A percentile compares a stretch with the other conserved stretches of the same genome.
Evolutionary conservation across 2,113 vertebrate genomes (phyloP).

Genomic region (Crotalus tigris): DNA sequence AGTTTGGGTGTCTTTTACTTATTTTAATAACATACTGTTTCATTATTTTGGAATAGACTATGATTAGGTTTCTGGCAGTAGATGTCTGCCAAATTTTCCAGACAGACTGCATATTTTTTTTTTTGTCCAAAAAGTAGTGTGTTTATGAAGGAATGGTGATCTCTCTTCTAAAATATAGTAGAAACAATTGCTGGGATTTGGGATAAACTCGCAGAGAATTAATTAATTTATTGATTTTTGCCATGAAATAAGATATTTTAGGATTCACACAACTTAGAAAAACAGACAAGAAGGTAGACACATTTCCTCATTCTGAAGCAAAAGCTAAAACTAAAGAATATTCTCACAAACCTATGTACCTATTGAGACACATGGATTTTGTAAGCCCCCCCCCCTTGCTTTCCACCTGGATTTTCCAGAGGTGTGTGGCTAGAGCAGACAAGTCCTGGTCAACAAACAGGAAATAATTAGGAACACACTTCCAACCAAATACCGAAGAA

Average conservation of each 20-base stretch:
- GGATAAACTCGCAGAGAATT: neutral
- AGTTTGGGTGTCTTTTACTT: neutral
- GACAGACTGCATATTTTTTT: neutral
- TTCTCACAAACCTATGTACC: neutral
- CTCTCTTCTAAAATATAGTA: neutral
- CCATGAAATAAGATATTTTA: neutral
- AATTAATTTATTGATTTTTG: neutral
- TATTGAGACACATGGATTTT: neutral
- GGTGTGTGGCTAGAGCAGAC: neutral
- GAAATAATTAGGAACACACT: too few relatives aligned
- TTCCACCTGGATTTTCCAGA: neutral
- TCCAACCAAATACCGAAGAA: too few relatives aligned
- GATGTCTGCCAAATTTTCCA: neutral
- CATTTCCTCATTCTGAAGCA: neutral
- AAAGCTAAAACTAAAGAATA: neutral
- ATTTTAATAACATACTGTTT: neutral
- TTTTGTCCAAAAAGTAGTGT: neutral
- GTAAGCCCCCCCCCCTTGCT: neutral
- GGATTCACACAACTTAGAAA: neutral
- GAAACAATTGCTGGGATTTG: neutral
- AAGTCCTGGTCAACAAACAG: neutral
- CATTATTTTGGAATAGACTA: neutral
- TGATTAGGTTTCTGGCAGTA: neutral
- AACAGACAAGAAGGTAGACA: neutral
- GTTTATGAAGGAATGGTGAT: neutral